Conservation (phyloP, 2,888 invertebrate genomes). For the Zygaena filipendulae region DNA sequence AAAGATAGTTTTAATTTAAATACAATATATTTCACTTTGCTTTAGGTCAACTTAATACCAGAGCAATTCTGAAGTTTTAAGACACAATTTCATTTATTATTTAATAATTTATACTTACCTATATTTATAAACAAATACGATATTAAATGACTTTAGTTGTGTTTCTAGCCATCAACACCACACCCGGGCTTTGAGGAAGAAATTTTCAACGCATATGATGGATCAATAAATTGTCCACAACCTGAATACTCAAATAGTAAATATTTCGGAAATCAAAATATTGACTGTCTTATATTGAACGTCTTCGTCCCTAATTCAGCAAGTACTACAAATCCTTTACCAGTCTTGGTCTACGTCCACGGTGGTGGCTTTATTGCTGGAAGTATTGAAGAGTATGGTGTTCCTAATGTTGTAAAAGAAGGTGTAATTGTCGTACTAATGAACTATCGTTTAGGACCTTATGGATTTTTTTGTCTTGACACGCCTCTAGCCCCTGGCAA, state of each 20-base stretch:
- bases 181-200: conserved; percentile 6
- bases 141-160: no score
- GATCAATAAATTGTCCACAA: conserved; percentile 34
- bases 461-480: conserved; percentile 26
- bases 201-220: conserved; percentile 29
- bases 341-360: conserved; percentile 42
- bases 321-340: conserved; percentile 19
- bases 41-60: no score
- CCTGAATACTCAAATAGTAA: conserved; percentile 20
- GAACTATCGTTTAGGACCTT: conserved; percentile 26
- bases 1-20: no score
- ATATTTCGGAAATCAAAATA: conserved; percentile 14
- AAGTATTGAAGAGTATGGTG: conserved; percentile 22
- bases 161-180: no score
- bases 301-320: conserved; percentile 60
- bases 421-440: conserved; percentile 24
- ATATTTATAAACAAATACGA: no score
- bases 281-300: conserved; percentile 71
- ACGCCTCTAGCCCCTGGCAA: conserved; percentile 26
- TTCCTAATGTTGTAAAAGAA: conserved; percentile 15
- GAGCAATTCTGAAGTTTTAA: no score
- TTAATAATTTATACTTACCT: no score
- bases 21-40: no score
- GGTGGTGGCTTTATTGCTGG: conserved; percentile 38
- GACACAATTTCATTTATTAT: no score